Percentiles rank a stretch among this genome's conserved stretches.
These are phyloP conservation scores for Carassius auratus DNA, from an alignment of 2,113 vertebrate genomes.

Conservation along the genomic window DNA sequence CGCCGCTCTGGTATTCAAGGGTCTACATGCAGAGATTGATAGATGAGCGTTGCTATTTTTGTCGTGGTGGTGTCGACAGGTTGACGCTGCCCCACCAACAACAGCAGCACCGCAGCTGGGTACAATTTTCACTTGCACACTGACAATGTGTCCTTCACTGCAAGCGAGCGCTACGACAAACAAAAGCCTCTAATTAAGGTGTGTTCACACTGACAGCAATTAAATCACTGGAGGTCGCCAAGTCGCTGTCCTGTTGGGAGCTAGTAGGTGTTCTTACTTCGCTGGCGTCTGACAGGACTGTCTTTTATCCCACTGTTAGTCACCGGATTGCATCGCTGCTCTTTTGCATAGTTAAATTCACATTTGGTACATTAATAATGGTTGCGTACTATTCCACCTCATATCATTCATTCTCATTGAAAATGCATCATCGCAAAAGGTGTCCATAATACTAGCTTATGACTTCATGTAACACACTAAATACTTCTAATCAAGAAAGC, in stretches of 20 bases:
- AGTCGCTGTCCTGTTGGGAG: neutral
- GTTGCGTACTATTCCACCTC: neutral
- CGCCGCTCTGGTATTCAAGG: conserved; percentile 32
- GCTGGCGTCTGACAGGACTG: neutral
- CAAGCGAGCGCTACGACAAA: neutral
- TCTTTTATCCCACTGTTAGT: neutral
- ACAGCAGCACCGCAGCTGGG: conserved; percentile 50
- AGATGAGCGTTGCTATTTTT: conserved; percentile 54
- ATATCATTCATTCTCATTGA: too few species aligned
- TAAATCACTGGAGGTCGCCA: neutral
- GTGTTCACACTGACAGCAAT: conserved; percentile 11
- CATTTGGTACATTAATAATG: neutral
- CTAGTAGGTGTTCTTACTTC: neutral
- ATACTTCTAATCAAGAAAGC: neutral
- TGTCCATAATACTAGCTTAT: too few species aligned
- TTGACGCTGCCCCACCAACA: conserved; percentile 19
- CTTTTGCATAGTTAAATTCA: neutral
- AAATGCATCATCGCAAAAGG: too few species aligned
- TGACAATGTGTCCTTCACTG: neutral
- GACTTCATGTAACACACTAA: neutral
- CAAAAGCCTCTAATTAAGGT: neutral
- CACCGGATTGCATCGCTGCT: neutral
- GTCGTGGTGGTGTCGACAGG: conserved; percentile 42
- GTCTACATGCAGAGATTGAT: conserved; percentile 44
- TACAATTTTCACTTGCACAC: conserved; percentile 15